Percentiles rank a stretch among this genome's conserved stretches.
Evolutionary conservation across 2,797 vertebrate genomes (phyloP).

Genomic region (Paguma larvata): DNA sequence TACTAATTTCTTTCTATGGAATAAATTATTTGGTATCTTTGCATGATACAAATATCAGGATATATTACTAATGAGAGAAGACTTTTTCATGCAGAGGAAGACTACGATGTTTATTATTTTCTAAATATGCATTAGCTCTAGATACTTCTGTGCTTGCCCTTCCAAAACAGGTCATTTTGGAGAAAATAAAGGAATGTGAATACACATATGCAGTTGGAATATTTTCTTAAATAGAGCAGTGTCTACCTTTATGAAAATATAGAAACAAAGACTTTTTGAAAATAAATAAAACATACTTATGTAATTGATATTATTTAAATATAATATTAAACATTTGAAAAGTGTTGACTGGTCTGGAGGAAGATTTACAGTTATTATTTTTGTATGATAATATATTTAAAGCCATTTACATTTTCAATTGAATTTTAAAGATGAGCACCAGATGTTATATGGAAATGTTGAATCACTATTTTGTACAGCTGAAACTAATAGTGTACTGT

Average conservation of each 20-base stretch:
- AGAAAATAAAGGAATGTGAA: neutral
- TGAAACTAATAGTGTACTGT: neutral
- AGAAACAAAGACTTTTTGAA: neutral
- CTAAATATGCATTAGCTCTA: neutral
- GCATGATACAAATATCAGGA: neutral
- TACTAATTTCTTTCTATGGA: neutral
- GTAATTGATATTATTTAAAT: neutral
- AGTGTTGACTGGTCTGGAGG: neutral
- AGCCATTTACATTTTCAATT: neutral
- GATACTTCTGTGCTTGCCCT: neutral
- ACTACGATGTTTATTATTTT: neutral
- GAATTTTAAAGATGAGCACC: conserved; percentile 49
- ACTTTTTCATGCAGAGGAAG: neutral
- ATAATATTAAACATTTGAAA: neutral
- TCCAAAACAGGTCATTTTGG: neutral
- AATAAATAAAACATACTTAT: neutral
- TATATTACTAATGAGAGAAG: neutral
- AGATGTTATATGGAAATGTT: neutral
- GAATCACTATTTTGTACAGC: neutral
- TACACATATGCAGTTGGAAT: neutral
- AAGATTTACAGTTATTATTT: neutral
- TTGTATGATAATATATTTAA: neutral
- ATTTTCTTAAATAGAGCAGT: neutral
- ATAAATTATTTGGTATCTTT: neutral
- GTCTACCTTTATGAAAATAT: neutral